Conservation (phyloP, 2,113 vertebrate genomes). For the Anthoscopus minutus region DNA sequence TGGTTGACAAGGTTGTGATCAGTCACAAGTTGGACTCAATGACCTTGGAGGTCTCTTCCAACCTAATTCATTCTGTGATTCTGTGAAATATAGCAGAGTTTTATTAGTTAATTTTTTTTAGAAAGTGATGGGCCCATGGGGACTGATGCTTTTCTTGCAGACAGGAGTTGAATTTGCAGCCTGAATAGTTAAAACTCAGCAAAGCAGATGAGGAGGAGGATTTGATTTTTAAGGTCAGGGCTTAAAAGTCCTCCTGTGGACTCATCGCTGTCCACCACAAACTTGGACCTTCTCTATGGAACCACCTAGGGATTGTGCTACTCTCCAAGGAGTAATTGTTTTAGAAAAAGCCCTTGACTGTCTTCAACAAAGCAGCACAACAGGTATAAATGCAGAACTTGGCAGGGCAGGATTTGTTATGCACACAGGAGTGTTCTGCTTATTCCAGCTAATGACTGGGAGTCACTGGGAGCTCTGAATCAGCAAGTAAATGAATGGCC, state of each 20-base stretch:
- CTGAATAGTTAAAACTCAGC: background rate
- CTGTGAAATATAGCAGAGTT: background rate
- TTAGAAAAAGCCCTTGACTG: background rate
- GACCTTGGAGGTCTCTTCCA: background rate
- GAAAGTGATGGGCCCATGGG: background rate
- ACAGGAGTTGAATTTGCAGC: background rate
- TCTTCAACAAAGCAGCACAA: background rate
- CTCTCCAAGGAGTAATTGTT: background rate
- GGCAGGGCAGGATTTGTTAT: constrained; percentile 15
- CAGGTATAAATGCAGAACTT: background rate
- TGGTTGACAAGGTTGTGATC: background rate
- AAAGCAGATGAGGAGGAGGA: background rate
- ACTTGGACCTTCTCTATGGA: background rate
- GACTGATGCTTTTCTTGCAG: background rate
- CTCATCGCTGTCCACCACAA: background rate
- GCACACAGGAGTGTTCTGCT: constrained; percentile 7
- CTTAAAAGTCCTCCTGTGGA: background rate
- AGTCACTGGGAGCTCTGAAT: constrained; percentile 34
- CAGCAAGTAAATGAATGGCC: constrained; percentile 14
- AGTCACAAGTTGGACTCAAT: background rate
- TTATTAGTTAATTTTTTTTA: background rate
- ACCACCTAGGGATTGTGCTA: background rate
- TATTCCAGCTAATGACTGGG: background rate
- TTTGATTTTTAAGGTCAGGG: background rate
- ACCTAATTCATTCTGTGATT: background rate